A percentile compares a stretch with the other conserved stretches of the same genome.
phyloP scores from a whole-genome alignment of 2,888 invertebrate genomes.

The Dynastes hyllus region DNA sequence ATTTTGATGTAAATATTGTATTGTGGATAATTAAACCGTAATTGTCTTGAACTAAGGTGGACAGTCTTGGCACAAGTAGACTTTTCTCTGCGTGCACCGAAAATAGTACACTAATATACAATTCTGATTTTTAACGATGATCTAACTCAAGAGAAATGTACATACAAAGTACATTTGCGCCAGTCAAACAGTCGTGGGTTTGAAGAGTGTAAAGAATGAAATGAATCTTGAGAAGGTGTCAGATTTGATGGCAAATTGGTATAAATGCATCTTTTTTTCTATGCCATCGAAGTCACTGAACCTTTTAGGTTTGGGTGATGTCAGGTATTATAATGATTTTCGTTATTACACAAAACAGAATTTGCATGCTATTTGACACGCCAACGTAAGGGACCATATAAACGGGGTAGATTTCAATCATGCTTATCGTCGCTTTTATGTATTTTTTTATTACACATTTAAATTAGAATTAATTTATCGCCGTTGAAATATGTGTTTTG shows the following conservation, averaged over 20 bases:
- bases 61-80: too few species aligned
- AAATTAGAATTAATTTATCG: too few species aligned
- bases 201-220: constrained; percentile 5
- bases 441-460: neutral
- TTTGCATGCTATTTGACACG: constrained; percentile 20
- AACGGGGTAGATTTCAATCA: neutral
- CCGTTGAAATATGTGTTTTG: too few species aligned
- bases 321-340: constrained; percentile 2
- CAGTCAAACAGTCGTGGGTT: neutral
- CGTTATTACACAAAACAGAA: constrained; percentile 19
- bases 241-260: neutral
- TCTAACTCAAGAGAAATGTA: too few species aligned
- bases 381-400: constrained; percentile 5
- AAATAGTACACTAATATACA: neutral
- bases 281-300: neutral
- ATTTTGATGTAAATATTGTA: too few species aligned
- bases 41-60: too few species aligned
- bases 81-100: too few species aligned
- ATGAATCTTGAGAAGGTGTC: neutral
- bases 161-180: neutral
- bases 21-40: too few species aligned
- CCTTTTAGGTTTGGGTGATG: neutral
- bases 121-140: neutral
- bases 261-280: constrained; percentile 2
- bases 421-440: neutral